These are phyloP conservation scores for Stomatorhinus ivindoensis DNA, from an alignment of 2,113 vertebrate species.

Conservation along the genomic window DNA sequence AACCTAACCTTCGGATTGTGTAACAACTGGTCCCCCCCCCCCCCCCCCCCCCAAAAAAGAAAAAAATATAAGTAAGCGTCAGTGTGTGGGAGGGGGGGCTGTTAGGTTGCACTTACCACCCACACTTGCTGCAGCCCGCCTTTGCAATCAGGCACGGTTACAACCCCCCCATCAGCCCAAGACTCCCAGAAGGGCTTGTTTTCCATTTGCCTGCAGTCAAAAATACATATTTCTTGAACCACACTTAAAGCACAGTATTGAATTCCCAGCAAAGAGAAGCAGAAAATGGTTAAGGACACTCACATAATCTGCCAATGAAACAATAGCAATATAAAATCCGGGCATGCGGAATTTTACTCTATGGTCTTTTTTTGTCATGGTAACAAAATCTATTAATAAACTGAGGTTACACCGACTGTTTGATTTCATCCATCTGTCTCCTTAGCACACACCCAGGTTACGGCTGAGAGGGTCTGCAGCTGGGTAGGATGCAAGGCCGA, in stretches of 20 bases:
- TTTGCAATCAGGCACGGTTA: background rate
- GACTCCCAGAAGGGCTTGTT: background rate
- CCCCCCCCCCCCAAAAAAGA: too few relatives aligned
- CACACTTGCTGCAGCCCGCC: background rate
- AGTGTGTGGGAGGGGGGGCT: slow-evolving; percentile 20
- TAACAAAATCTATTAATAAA: background rate
- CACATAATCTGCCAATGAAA: background rate
- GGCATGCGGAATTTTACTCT: background rate
- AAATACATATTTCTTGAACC: background rate
- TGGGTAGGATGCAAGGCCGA: background rate
- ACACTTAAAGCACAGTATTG: background rate
- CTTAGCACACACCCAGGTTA: background rate
- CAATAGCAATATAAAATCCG: background rate
- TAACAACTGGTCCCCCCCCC: background rate
- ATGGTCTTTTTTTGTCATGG: background rate
- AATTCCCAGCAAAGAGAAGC: background rate
- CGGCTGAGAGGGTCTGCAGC: background rate
- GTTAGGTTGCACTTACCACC: slow-evolving; percentile 16
- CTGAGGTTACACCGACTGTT: background rate
- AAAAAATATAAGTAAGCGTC: background rate
- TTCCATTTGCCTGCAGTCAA: background rate
- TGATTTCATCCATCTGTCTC: background rate
- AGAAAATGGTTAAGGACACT: background rate
- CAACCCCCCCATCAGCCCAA: background rate
- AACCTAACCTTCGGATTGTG: slow-evolving; percentile 8